These are phyloP conservation scores for Polymixis lichenea DNA, from an alignment of 2,888 invertebrate genomes.

Conservation along the genomic window DNA sequence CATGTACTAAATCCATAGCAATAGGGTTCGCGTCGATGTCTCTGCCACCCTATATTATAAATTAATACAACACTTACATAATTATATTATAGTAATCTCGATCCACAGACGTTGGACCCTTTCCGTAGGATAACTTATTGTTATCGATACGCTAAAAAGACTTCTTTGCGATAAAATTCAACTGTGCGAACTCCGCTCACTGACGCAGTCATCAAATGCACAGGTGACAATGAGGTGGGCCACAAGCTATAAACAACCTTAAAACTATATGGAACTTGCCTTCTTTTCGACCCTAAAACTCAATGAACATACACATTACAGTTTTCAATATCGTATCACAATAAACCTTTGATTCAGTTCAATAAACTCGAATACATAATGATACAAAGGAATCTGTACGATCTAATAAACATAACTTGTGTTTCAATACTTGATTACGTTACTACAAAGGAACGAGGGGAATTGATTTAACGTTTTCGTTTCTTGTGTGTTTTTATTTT, in stretches of 20 bases:
- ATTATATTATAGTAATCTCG: no score
- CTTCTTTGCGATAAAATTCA: no score
- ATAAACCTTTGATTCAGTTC: conserved; percentile 37
- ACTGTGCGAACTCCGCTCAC: no score
- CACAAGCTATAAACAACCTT: background rate
- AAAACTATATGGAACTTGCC: background rate
- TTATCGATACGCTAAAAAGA: no score
- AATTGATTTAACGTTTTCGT: background rate
- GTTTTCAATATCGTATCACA: background rate
- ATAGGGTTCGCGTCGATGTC: no score
- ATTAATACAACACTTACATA: no score
- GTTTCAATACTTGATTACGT: conserved; percentile 37
- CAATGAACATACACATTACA: background rate
- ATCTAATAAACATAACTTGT: conserved; percentile 42
- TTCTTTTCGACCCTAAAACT: conserved; percentile 4
- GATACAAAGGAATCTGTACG: conserved; percentile 47
- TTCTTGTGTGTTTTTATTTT: background rate
- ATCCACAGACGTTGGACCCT: no score
- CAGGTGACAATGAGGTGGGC: no score
- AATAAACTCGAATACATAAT: conserved; percentile 40
- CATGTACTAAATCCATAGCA: no score
- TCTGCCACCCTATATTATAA: no score
- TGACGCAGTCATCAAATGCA: no score
- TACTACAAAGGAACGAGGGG: conserved; percentile 9
- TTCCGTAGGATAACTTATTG: no score